These are phyloP conservation scores for Diarsia brunnea DNA, from an alignment of 2,888 invertebrate species.

Conservation along the genomic window DNA sequence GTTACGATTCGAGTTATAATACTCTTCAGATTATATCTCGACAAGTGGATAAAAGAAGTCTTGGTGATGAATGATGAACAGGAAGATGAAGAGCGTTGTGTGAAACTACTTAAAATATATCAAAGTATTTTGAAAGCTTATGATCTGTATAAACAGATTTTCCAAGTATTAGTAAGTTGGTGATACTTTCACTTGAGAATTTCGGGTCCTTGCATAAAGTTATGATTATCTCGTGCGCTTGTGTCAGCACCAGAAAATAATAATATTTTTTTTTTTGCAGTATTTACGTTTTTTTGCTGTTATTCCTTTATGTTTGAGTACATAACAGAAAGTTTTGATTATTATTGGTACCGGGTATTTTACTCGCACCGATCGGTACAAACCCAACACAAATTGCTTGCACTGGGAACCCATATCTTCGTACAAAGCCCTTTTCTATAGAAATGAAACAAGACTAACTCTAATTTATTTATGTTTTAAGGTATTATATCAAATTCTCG, in stretches of 20 bases:
- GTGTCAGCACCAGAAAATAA: background rate
- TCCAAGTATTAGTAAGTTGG: constrained; percentile 1
- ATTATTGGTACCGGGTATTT: background rate
- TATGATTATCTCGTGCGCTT: background rate
- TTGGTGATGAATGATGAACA: background rate
- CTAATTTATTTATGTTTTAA: background rate
- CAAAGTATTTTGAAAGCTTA: constrained; percentile 16
- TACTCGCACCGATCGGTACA: background rate
- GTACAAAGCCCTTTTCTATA: background rate
- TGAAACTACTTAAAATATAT: background rate
- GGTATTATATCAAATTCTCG: background rate
- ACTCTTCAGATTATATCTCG: constrained; percentile 11
- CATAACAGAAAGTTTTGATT: background rate
- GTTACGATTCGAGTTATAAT: constrained; percentile 13
- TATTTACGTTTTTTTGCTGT: background rate
- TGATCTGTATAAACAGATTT: constrained; percentile 18
- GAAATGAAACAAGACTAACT: background rate
- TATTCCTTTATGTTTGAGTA: background rate
- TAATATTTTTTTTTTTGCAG: background rate
- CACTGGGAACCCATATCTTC: background rate
- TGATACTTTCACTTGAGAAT: background rate
- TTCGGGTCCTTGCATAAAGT: background rate
- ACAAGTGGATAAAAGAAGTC: constrained; percentile 18
- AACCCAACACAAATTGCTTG: background rate
- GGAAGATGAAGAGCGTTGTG: background rate